Base-by-base conservation (phyloP, 2,888 invertebrate species). In the Alsophila aescularia region DNA sequence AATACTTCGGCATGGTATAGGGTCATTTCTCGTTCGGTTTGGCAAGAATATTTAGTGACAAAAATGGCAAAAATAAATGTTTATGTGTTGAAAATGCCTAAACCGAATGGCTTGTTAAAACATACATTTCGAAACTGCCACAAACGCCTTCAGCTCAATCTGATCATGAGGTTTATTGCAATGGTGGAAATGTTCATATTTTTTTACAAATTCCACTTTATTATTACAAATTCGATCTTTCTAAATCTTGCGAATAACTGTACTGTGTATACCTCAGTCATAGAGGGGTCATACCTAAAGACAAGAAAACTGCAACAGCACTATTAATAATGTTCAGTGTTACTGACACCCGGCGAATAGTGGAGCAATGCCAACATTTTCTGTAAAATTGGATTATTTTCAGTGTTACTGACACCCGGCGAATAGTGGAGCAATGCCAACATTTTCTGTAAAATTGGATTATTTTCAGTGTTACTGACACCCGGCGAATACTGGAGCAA, bases 401-500 rank as follows among this genome's bases (percentile, higher is more conserved):
- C 21, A 16, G 51, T 44, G 58, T 51, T 54, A 34, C 6, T 8
- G 10, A 24, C 58, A 62, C 41, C 56, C 56, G 62, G 62, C 49
- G 61, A 31, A 24, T 44, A 34, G 57, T 57, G 59, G 54, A 57
- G 39, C 57, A 40, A 40, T 39, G 53, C 56, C 60, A 60, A 55
- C n/a, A n/a, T 48, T 24, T 18, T 39, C 12, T 10, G 6, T 12
- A 21, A n/a, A 37, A 18, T 13, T n/a, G n/a, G n/a, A 56, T 62
- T 56, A 45, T 31, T 42, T 41, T 24, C 21, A 16, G 51, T 44
- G 58, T 51, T 54, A 34, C 6, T 8, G 10, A 24, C 58, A 62
- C 41, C 56, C 56, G 62, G 62, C 49, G 61, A 31, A 24, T 44
- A 34, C 54, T 57, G 59, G 54, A 57, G 39, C 57, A 40, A 40